phyloP scores from a whole-genome alignment of 2,797 vertebrate genomes.

The Acipenser transmontanus region DNA sequence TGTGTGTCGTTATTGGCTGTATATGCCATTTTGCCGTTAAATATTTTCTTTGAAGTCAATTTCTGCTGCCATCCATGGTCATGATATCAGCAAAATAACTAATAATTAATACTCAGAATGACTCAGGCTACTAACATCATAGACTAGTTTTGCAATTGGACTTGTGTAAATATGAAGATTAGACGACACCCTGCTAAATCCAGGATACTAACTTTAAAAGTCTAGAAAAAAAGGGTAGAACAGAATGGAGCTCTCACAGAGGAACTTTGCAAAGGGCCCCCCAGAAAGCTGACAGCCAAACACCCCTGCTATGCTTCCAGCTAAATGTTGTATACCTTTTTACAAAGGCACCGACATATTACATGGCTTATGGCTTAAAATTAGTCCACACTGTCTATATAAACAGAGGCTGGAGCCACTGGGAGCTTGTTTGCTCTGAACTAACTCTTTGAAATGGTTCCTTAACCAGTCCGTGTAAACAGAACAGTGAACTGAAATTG shows the following conservation, averaged over 20 bases:
- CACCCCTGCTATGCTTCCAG: slow-evolving; percentile 17
- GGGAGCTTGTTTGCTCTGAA: slow-evolving; percentile 25
- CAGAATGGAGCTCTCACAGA: not conserved
- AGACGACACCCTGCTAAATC: no score
- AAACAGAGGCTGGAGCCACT: slow-evolving; percentile 41
- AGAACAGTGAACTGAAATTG: slow-evolving; percentile 32
- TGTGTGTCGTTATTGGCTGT: no score
- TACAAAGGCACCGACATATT: slow-evolving; percentile 25
- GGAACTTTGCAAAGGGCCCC: not conserved
- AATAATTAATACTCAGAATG: not conserved
- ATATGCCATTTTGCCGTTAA: no score
- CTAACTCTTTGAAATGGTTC: slow-evolving; percentile 27
- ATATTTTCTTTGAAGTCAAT: no score
- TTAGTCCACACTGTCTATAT: slow-evolving; percentile 40
- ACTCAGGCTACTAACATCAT: not conserved
- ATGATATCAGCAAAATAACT: no score
- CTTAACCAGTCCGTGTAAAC: slow-evolving; percentile 25
- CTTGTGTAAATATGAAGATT: not conserved
- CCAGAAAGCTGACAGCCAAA: slow-evolving; percentile 19
- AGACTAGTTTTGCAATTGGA: not conserved
- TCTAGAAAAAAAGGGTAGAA: not conserved
- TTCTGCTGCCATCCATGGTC: no score
- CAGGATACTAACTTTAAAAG: not conserved
- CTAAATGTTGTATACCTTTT: slow-evolving; percentile 17
- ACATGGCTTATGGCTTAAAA: slow-evolving; percentile 33